These are phyloP conservation scores for Eucidaris tribuloides DNA, from an alignment of 35 echinoderm and acorn worm species.

Conservation along the genomic window DNA sequence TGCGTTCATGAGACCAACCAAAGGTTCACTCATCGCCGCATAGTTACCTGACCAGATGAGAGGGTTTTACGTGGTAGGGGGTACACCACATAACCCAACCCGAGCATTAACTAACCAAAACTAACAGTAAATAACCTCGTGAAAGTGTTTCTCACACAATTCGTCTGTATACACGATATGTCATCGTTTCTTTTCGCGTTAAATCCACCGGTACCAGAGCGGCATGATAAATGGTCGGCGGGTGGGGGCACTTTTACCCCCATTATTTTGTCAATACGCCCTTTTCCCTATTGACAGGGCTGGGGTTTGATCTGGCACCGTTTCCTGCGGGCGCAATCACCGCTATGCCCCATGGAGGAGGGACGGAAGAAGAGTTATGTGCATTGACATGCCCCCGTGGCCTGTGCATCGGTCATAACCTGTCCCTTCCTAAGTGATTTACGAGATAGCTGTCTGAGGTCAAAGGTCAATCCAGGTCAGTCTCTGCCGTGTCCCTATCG, in stretches of 20 bases:
- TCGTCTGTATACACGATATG: conserved; percentile 12
- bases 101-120: not conserved
- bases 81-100: conserved; percentile 22
- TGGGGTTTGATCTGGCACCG: too few species aligned
- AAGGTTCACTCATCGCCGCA: conserved; percentile 2
- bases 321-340: too few species aligned
- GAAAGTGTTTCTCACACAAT: not conserved
- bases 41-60: conserved; percentile 1
- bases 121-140: not conserved
- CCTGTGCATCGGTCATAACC: too few species aligned
- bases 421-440: not conserved
- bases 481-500: not conserved
- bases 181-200: conserved; percentile 18
- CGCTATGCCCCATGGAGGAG: too few species aligned
- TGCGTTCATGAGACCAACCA: conserved; percentile 1
- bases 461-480: not conserved
- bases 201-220: not conserved
- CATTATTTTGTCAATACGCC: too few species aligned
- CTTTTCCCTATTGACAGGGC: too few species aligned
- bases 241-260: too few species aligned
- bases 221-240: conserved; percentile 14
- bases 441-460: not conserved
- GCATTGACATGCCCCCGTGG: too few species aligned
- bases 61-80: conserved; percentile 1
- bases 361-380: too few species aligned